Base-by-base conservation (phyloP, 2,888 invertebrate species). In the Sphaerolaimus hirsutus region DNA sequence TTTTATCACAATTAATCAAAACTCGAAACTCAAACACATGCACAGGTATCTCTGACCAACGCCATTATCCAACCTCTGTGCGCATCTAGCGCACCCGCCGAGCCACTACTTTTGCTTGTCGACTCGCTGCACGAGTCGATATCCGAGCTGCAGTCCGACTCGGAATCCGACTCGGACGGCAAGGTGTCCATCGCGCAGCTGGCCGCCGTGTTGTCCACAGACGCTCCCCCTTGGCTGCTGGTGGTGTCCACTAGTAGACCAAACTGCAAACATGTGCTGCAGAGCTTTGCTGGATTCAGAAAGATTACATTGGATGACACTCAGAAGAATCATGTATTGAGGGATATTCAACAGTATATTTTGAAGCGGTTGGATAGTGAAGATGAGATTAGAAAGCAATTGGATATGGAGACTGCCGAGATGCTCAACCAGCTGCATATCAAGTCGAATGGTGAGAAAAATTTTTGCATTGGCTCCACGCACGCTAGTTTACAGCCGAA, bases 321-420 rank as follows among this genome's bases (percentile, higher is more conserved):
- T 50, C 73, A 84, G 23, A 67, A 81, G 79, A 60, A 65, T 1
- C 65, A 69, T 54, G 87, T 91, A 4, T 81, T 89, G 0, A 76
- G 84, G 4, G 91, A 91, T 64, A 84, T 89, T 0, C 89, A 91
- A 64, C 78, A 87, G 58, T 91, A 89, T 61, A 89, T 91, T 49
- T 72, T 89, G 14, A 79, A 80, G 2, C 70, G 89, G 1, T 68
- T 91, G 35, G 87, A 89, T 62, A 77, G 79, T 12, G 87, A 89
- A 59, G 81, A 82, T 50, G 83, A 87, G 7, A 32, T 48, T 4
- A 40, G 41, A 5, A 14, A 29, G 12, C 46, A 46, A 58, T 77
- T 89, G 50, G 83, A 81, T 38, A 71, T 79, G 47, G 81, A 82
- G 60, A 87, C 87, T 1, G 89, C 89, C 0, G 87, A 89, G 53